These are phyloP conservation scores for Sciurus niger DNA, from an alignment of 2,113 vertebrate species.

Conservation along the genomic window DNA sequence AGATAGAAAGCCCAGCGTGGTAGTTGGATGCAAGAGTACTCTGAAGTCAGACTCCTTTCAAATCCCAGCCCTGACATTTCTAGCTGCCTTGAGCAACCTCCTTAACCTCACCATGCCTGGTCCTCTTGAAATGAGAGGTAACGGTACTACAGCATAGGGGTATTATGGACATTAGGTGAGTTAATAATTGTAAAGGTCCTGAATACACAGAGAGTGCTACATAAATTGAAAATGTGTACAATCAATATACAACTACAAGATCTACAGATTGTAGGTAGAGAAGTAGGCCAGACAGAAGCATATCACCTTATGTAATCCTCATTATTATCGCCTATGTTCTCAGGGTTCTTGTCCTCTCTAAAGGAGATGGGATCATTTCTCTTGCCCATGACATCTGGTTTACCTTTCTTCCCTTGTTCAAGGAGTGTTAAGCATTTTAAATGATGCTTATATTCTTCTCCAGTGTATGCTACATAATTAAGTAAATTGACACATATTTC, in stretches of 20 bases:
- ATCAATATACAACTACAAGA: not conserved
- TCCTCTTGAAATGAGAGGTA: not conserved
- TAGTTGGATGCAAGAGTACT: not conserved
- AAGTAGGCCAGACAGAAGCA: not conserved
- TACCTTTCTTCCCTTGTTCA: constrained; percentile 6
- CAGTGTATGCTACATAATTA: not conserved
- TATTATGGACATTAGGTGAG: not conserved
- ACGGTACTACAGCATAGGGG: not conserved
- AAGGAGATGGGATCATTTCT: not conserved
- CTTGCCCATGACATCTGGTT: not conserved
- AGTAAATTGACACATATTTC: not conserved
- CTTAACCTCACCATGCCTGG: not conserved
- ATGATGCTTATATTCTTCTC: not conserved
- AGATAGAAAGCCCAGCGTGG: not conserved
- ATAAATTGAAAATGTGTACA: not conserved
- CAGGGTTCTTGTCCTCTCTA: not conserved
- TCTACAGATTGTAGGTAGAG: not conserved
- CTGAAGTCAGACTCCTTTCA: not conserved
- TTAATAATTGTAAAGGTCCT: not conserved
- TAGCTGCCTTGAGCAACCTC: not conserved
- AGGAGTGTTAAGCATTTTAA: not conserved
- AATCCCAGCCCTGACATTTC: not conserved
- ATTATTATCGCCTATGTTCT: not conserved
- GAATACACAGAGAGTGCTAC: not conserved
- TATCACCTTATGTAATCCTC: not conserved